Evolutionary conservation across 2,888 invertebrate genomes (phyloP).

Genomic region (Eupithecia insigniata): DNA sequence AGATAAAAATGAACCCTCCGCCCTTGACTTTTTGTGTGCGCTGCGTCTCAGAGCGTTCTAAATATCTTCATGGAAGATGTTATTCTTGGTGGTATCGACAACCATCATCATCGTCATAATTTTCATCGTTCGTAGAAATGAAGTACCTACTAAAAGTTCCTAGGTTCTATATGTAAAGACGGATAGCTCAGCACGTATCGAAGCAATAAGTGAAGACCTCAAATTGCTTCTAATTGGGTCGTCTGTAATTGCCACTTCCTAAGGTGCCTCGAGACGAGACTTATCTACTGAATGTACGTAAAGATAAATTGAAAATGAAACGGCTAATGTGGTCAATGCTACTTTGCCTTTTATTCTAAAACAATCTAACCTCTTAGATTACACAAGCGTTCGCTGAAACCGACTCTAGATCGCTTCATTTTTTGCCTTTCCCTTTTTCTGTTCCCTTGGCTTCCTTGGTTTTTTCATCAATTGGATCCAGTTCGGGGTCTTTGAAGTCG

Average conservation of each 20-base stretch:
- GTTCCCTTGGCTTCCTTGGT: conserved; percentile 42
- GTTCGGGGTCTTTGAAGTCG: conserved; percentile 89
- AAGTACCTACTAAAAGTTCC: background rate
- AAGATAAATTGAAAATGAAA: background rate
- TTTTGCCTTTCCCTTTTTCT: background rate
- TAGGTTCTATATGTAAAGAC: background rate
- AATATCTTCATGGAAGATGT: background rate
- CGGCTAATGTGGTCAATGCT: background rate
- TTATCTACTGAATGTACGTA: background rate
- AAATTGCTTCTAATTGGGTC: conserved; percentile 60
- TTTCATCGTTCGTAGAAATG: background rate
- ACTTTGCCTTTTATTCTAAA: background rate
- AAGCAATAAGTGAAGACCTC: conserved; percentile 37
- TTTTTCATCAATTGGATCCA: conserved; percentile 86
- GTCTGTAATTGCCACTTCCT: conserved; percentile 56
- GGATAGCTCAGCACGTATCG: conserved; percentile 14
- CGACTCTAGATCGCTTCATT: background rate
- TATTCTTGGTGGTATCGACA: background rate
- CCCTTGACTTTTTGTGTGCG: background rate
- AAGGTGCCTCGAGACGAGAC: conserved; percentile 31
- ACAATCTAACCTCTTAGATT: background rate
- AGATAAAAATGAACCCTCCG: background rate
- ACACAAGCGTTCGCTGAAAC: background rate
- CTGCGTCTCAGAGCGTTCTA: background rate
- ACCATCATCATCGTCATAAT: background rate